Evolutionary conservation across 2,888 invertebrate species (phyloP).

Genomic region (Sycophila texana): DNA sequence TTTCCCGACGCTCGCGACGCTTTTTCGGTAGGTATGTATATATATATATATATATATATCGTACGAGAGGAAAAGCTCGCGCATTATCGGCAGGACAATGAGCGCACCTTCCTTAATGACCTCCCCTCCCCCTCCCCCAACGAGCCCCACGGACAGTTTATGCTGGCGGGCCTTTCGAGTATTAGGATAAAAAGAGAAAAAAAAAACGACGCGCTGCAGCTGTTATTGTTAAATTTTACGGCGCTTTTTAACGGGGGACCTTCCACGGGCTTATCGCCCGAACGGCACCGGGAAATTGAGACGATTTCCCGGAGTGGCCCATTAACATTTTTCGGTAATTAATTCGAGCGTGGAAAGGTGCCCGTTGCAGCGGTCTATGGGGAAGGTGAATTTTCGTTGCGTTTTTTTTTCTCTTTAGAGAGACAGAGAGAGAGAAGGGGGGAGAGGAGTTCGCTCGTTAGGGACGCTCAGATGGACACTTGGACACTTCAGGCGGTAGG

Average conservation of each 20-base stretch:
- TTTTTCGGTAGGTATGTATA: neutral
- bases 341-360: conserved; percentile 10
- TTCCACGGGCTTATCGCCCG: conserved; percentile 13
- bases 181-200: conserved; percentile 3
- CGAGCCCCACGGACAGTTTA: neutral
- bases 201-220: neutral
- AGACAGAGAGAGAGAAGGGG: too few species aligned
- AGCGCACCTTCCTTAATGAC: conserved; percentile 18
- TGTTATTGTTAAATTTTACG: conserved; percentile 37
- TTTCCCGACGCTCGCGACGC: neutral
- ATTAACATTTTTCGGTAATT: conserved; percentile 21
- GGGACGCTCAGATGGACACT: too few species aligned
- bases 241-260: conserved; percentile 17
- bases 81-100: conserved; percentile 16
- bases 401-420: too few species aligned
- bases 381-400: too few species aligned
- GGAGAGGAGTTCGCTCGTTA: neutral
- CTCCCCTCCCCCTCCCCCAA: neutral
- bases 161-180: neutral
- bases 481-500: too few species aligned
- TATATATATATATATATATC: conserved; percentile 25
- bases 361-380: neutral
- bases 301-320: neutral
- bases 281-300: conserved; percentile 28
- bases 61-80: conserved; percentile 20